These are phyloP conservation scores for Polypterus bichir DNA, from an alignment of 2,113 vertebrate species.

Conservation along the genomic window DNA sequence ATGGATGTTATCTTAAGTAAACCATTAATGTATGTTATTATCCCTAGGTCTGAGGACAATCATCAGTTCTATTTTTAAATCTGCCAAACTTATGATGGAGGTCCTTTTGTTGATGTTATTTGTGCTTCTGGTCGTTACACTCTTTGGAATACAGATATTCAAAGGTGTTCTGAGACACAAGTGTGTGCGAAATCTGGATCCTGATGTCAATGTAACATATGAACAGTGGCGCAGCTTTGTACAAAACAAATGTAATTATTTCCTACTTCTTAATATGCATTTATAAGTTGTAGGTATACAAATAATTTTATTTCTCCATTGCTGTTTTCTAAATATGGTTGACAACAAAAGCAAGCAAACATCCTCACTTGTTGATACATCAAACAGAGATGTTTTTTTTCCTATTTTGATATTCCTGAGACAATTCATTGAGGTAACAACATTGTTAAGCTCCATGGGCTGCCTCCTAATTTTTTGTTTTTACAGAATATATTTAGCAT, in stretches of 20 bases:
- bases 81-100: constrained; percentile 10
- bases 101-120: constrained; percentile 16
- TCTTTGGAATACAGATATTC: constrained; percentile 17
- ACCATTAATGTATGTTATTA: not conserved
- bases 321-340: too few relatives aligned
- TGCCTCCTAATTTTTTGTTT: too few relatives aligned
- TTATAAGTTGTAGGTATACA: not conserved
- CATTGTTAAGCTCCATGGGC: too few relatives aligned
- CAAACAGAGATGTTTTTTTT: too few relatives aligned
- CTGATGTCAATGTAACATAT: constrained; percentile 7
- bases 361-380: too few relatives aligned
- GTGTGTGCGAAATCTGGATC: constrained; percentile 3
- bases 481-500: too few relatives aligned
- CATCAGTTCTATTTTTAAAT: constrained; percentile 16
- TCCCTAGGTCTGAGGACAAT: constrained; percentile 15
- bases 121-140: constrained; percentile 10
- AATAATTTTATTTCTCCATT: too few relatives aligned
- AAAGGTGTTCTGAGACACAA: constrained; percentile 14
- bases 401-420: too few relatives aligned
- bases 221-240: constrained; percentile 5
- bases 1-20: too few relatives aligned
- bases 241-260: constrained; percentile 13
- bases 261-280: not conserved
- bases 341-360: too few relatives aligned
- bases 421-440: too few relatives aligned